Evolutionary conservation across 2,113 vertebrate genomes (phyloP), one percentile per base, ranked within the genome.

Genomic region (Lethenteron camtschaticum): DNA sequence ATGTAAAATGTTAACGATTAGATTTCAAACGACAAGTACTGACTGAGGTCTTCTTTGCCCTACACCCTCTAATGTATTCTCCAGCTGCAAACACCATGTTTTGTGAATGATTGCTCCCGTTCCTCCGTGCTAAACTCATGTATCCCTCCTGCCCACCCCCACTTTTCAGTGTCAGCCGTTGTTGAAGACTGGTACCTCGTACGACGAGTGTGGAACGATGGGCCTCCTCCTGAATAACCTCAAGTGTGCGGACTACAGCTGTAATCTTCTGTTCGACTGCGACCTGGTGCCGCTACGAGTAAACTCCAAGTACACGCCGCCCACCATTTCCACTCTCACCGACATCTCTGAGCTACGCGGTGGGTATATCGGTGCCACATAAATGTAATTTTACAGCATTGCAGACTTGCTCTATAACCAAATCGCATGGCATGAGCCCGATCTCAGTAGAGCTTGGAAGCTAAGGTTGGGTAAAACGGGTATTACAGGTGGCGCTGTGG

Each of bases 151-250:
- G 9, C 59, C 56, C 56, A 12, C 11, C 57, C 57, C 6, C 71
- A 6, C 55, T 56, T 56, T 73, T 10, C 75, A 85, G 84, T 78
- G 82, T 70, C 80, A 83, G 73, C 87, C 86, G 74, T 83, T 94
- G 82, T 90, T 97, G 78, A 83, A 82, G n/a, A 82, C 85, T 1
- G 83, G 82, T 0, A 80, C 84, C 1, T 86, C 89, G 0, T 95
- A 95, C 1, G 86, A 92, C 11, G 90, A 96, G 72, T 87, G 86
- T 78, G 90, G 82, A 76, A 83, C 85, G 0, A 78, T 82, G 0
- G 90, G 91, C 0, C 80, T 94, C 10, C 96, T 96, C 77, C 82
- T 97, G 57, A 78, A 80, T 0, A 77, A 83, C 1, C 81, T 96
- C 12, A 87, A 72, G 70, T 85, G 83, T 41, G 79, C 83, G 11